phyloP scores from a whole-genome alignment of 2,797 vertebrate genomes.

The Galaxias olidus region DNA sequence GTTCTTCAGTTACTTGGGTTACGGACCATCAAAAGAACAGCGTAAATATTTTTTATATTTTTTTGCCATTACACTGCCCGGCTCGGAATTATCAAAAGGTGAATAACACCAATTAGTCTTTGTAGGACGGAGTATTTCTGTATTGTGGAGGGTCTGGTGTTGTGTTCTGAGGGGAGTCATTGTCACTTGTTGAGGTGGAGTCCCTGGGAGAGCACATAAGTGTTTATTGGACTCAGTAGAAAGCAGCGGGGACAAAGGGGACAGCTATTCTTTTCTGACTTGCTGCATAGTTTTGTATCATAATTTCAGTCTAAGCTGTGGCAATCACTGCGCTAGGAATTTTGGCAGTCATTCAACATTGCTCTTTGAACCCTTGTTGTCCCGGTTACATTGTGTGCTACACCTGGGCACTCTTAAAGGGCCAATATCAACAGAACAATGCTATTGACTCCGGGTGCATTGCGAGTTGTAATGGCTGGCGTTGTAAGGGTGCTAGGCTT shows the following conservation, averaged over 20 bases:
- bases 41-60: slow-evolving; percentile 35
- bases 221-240: slow-evolving; percentile 78
- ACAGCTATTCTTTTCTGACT: slow-evolving; percentile 76
- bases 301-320: slow-evolving; percentile 71
- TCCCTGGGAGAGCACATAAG: slow-evolving; percentile 73
- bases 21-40: slow-evolving; percentile 58
- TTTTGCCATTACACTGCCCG: slow-evolving; percentile 68
- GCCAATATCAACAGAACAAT: slow-evolving; percentile 61
- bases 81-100: slow-evolving; percentile 72
- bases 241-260: slow-evolving; percentile 72
- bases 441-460: slow-evolving; percentile 59
- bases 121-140: slow-evolving; percentile 74
- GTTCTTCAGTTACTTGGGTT: slow-evolving; percentile 61
- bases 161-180: slow-evolving; percentile 73
- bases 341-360: slow-evolving; percentile 67
- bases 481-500: slow-evolving; percentile 53
- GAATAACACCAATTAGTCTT: slow-evolving; percentile 80
- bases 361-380: slow-evolving; percentile 63
- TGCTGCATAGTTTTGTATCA: slow-evolving; percentile 74
- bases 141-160: slow-evolving; percentile 76
- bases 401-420: slow-evolving; percentile 59
- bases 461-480: slow-evolving; percentile 60
- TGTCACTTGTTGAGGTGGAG: slow-evolving; percentile 70
- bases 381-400: slow-evolving; percentile 56
- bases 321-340: slow-evolving; percentile 61